Conservation (phyloP, 1,140 invertebrate genomes). For the Meloidogyne floridensis region DNA sequence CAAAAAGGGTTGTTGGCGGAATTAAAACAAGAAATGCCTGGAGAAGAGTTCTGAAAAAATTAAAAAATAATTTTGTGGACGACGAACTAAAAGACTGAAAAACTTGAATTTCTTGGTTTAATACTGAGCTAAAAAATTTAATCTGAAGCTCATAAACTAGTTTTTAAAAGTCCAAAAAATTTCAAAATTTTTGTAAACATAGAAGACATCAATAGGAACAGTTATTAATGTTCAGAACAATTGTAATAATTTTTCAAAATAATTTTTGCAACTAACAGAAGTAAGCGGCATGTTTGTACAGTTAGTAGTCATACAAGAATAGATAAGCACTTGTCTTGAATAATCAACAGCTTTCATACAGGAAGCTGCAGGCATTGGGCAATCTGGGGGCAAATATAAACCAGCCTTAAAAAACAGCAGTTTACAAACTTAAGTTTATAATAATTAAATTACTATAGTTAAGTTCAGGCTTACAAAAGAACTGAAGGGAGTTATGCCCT, state of each 20-base stretch:
- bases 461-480: not conserved
- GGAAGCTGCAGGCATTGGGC: not conserved
- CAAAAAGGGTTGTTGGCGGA: not conserved
- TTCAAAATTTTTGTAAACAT: not conserved
- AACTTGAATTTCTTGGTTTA: too few species aligned
- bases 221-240: too few species aligned
- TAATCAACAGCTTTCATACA: conserved; percentile 5
- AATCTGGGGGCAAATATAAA: not conserved
- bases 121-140: too few species aligned
- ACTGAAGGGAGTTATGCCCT: not conserved
- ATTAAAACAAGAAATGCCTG: not conserved
- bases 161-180: not conserved
- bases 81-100: too few species aligned
- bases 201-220: too few species aligned
- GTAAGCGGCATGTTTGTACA: not conserved
- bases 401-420: not conserved
- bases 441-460: not conserved
- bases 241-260: too few species aligned
- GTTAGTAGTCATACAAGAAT: conserved; percentile 5
- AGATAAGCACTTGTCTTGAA: not conserved
- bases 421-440: not conserved
- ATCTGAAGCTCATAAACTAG: not conserved
- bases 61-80: not conserved
- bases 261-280: not conserved
- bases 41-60: not conserved